A percentile compares a stretch with the other conserved stretches of the same genome.
These are phyloP conservation scores for Trachymyrmex septentrionalis DNA, from an alignment of 1,140 invertebrate species.

Conservation along the genomic window DNA sequence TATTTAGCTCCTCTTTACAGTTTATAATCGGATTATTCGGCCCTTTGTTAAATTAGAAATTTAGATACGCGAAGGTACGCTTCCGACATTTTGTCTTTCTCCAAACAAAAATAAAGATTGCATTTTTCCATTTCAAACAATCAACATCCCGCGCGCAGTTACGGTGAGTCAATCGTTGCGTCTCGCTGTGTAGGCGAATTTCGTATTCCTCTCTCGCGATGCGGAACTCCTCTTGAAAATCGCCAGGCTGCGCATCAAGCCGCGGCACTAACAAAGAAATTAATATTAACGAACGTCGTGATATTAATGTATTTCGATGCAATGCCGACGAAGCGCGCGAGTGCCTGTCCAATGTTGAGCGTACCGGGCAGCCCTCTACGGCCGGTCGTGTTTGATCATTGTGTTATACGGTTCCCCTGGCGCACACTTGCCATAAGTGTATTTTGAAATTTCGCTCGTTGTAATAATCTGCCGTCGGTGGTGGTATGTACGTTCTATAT, in stretches of 20 bases:
- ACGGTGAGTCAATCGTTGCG: constrained; percentile 30
- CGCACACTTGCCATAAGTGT: constrained; percentile 83
- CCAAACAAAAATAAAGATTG: constrained; percentile 36
- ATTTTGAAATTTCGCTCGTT: constrained; percentile 84
- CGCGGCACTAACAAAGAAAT: constrained; percentile 60
- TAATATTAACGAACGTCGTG: constrained; percentile 56
- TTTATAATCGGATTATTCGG: neutral
- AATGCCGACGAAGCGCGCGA: constrained; percentile 60
- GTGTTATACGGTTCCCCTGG: constrained; percentile 83
- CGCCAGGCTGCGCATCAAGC: constrained; percentile 32
- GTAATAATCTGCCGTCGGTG: constrained; percentile 81
- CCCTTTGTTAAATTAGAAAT: constrained; percentile 26
- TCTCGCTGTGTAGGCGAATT: constrained; percentile 21
- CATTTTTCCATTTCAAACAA: constrained; percentile 20
- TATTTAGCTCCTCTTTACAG: constrained; percentile 16
- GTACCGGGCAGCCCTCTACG: constrained; percentile 65
- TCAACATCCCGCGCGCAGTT: constrained; percentile 5
- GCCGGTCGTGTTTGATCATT: constrained; percentile 82
- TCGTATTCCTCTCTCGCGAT: constrained; percentile 7
- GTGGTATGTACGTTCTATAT: constrained; percentile 66
- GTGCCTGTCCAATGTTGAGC: constrained; percentile 65
- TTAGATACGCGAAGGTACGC: neutral
- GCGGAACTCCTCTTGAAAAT: constrained; percentile 31
- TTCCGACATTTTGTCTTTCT: constrained; percentile 1
- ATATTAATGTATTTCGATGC: constrained; percentile 74